These are phyloP conservation scores for Drosophila mojavensis DNA, from an alignment of 1,140 invertebrate species.

Conservation along the genomic window DNA sequence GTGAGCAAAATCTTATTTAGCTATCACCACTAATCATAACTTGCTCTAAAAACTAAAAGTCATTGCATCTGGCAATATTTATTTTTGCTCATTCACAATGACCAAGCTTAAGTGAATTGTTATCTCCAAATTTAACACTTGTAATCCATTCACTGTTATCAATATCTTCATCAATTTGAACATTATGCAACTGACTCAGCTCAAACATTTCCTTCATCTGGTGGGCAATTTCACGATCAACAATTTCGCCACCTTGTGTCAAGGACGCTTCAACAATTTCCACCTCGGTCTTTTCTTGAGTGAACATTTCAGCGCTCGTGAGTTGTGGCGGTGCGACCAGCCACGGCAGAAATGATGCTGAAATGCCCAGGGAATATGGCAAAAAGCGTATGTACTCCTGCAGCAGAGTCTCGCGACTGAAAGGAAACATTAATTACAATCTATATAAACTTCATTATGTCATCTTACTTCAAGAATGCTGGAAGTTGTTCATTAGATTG, in stretches of 20 bases:
- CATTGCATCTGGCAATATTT: not conserved
- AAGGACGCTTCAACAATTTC: conserved; percentile 42
- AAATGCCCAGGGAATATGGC: conserved; percentile 60
- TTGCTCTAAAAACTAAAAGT: not conserved
- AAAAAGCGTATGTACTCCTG: conserved; percentile 72
- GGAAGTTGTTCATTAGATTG: conserved; percentile 48
- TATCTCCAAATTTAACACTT: not conserved
- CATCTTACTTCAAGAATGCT: conserved; percentile 59
- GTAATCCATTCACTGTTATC: conserved; percentile 26
- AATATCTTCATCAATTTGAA: conserved; percentile 67
- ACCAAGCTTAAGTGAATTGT: not conserved
- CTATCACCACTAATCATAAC: not conserved
- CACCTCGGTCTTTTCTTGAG: conserved; percentile 10
- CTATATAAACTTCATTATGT: not conserved
- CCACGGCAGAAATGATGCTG: conserved; percentile 50
- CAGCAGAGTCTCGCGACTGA: conserved; percentile 55
- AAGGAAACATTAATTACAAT: not conserved
- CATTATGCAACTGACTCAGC: conserved; percentile 42
- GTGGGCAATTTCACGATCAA: conserved; percentile 67
- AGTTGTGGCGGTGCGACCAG: conserved; percentile 50
- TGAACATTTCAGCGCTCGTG: conserved; percentile 47
- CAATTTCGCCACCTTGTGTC: conserved; percentile 61
- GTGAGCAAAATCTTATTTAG: not conserved
- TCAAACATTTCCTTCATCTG: conserved; percentile 74
- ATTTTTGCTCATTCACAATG: conserved; percentile 3